Base-by-base conservation (phyloP, 2,113 vertebrate genomes). In the Cyanoderma ruficeps region DNA sequence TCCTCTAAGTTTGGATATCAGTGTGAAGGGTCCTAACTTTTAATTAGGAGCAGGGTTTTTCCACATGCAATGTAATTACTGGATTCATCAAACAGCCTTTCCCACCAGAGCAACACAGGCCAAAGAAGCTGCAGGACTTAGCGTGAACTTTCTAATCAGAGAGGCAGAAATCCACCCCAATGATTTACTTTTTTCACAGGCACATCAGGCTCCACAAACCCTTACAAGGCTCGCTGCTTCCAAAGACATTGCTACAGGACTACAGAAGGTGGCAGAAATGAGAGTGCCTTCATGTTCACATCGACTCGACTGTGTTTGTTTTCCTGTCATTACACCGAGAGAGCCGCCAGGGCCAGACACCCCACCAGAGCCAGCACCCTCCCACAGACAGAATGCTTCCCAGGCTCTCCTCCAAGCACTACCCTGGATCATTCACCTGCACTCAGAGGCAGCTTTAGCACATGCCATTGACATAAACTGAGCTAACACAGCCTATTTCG, bases 311-410 rank as follows among this genome's bases (percentile, higher is more conserved):
- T 16, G 49, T 25, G 21, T 57, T 89, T 25, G 21, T 57, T 89
- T 63, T 79, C 71, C 71, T 65, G 57, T 12, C 0, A 0, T 33
- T 56, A 25, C 15, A 16, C 0, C 1, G 30, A 35, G 18, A 79
- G 22, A 47, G 18, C 14, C 4, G 13, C 35, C 0, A 0, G 28
- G 52, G 25, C 59, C 41, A 49, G 19, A 15, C 23, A 52, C 3
- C 16, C 25, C 22, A 16, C 24, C 41, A 10, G 13, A 50, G 49
- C 60, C 5, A 0, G 3, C 10, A 2, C 9, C n/a, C 47, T 76
- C 47, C 49, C 15, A 76, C 46, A 42, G 46, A 15, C 44, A 70
- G 42, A 37, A 30, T 10, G 3, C 50, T 63, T 55, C 52, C 30
- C 56, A 33, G 52, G 55, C 50, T 49, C 37, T 27, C n/a, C 15